Conservation (phyloP, 2,888 invertebrate species). For the Campoplex capitator region DNA sequence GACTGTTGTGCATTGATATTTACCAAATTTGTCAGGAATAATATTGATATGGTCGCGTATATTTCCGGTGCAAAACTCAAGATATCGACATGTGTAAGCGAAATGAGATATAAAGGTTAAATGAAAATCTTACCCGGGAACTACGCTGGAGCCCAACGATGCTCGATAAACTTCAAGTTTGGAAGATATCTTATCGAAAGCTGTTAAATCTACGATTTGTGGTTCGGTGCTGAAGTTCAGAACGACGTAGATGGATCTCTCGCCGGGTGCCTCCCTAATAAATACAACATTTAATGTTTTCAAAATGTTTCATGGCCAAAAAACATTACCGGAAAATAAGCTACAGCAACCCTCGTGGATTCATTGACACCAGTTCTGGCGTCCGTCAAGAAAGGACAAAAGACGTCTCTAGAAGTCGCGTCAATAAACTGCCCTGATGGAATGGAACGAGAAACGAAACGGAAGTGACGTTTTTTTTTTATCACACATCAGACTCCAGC, state of each 20-base stretch:
- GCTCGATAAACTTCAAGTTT: conserved; percentile 85
- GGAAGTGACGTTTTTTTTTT: no score
- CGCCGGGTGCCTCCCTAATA: conserved; percentile 82
- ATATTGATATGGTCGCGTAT: no score
- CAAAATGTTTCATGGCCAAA: neutral
- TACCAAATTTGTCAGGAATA: no score
- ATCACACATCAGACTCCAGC: no score
- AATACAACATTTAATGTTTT: conserved; percentile 66
- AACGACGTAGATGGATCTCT: conserved; percentile 83
- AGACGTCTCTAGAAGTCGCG: no score
- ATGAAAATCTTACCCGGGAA: conserved; percentile 68
- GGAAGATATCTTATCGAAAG: conserved; percentile 85
- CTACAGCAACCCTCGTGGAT: no score
- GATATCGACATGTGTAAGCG: neutral
- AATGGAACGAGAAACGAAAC: no score
- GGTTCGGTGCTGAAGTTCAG: conserved; percentile 87
- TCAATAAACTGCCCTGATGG: no score
- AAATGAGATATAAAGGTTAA: neutral
- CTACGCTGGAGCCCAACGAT: conserved; percentile 75
- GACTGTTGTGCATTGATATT: no score
- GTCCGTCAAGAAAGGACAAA: no score
- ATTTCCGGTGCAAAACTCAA: neutral
- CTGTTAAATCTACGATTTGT: conserved; percentile 86
- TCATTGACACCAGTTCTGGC: no score
- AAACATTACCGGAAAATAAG: neutral